Conservation (phyloP, 2,888 invertebrate species). For the Andrena camellia region DNA sequence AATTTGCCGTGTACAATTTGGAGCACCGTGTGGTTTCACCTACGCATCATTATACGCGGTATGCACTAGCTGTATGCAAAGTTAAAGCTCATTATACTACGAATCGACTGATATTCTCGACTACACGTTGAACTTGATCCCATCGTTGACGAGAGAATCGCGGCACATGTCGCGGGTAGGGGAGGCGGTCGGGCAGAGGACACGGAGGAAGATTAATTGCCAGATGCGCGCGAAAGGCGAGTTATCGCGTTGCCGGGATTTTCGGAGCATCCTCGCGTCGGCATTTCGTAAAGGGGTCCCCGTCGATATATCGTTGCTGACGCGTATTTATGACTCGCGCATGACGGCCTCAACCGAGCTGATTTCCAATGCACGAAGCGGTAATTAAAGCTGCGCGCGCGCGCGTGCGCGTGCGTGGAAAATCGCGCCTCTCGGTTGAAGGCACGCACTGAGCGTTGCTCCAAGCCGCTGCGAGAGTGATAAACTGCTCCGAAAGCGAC, state of each 20-base stretch:
- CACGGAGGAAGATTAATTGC: slow-evolving; percentile 61
- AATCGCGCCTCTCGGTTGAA: slow-evolving; percentile 1
- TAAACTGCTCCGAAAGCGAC: too few relatives aligned
- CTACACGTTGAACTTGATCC: neutral
- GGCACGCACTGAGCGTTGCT: neutral
- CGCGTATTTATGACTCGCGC: slow-evolving; percentile 51
- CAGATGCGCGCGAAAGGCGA: slow-evolving; percentile 43
- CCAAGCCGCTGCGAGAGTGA: too few relatives aligned
- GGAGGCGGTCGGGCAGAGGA: neutral
- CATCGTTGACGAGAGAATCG: slow-evolving; percentile 35
- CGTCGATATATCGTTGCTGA: slow-evolving; percentile 50
- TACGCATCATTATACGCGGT: too few relatives aligned
- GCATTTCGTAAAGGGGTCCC: slow-evolving; percentile 30
- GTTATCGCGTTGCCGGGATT: slow-evolving; percentile 33
- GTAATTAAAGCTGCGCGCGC: neutral
- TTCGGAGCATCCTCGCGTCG: slow-evolving; percentile 32
- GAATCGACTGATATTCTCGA: slow-evolving; percentile 1
- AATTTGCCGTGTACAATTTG: too few relatives aligned
- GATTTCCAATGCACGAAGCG: slow-evolving; percentile 3
- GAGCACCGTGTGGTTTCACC: too few relatives aligned
- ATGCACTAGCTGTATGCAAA: too few relatives aligned
- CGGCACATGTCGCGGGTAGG: slow-evolving; percentile 37
- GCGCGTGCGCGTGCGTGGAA: neutral
- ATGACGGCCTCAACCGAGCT: slow-evolving; percentile 10
- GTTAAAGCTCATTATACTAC: too few relatives aligned